Evolutionary conservation across 2,888 invertebrate genomes (phyloP).

Genomic region (Elgonia sp.): DNA sequence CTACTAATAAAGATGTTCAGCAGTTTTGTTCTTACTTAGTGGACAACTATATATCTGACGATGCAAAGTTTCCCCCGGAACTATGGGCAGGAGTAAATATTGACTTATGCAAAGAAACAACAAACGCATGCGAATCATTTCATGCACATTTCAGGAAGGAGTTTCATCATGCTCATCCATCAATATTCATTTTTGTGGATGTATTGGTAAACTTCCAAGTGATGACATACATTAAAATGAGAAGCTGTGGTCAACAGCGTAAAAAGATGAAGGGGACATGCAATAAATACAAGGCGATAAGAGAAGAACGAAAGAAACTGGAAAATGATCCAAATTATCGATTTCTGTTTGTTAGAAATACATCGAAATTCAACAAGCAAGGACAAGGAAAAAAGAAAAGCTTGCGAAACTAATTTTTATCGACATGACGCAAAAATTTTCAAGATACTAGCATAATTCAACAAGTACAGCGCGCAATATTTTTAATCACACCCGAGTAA

Average conservation of each 20-base stretch:
- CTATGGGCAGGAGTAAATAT: background rate
- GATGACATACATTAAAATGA: background rate
- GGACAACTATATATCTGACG: background rate
- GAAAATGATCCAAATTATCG: too few species aligned
- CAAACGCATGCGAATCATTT: background rate
- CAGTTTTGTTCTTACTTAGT: background rate
- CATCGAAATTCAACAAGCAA: too few species aligned
- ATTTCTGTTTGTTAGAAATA: too few species aligned
- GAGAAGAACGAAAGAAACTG: too few species aligned
- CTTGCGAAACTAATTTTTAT: too few species aligned
- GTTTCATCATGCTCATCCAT: background rate
- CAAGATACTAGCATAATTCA: background rate
- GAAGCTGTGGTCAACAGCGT: background rate
- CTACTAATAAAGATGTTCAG: background rate
- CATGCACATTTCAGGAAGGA: background rate
- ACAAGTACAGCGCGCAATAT: background rate
- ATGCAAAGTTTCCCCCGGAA: background rate
- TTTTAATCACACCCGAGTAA: conserved; percentile 2
- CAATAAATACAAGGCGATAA: too few species aligned
- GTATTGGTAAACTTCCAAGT: background rate
- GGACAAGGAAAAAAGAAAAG: too few species aligned
- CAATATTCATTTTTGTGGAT: background rate
- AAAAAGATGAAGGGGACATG: background rate
- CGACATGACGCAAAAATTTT: background rate
- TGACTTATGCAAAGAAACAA: background rate